Evolutionary conservation across 2,797 vertebrate species (phyloP).

Genomic region (Tauraco hartlaubi): DNA sequence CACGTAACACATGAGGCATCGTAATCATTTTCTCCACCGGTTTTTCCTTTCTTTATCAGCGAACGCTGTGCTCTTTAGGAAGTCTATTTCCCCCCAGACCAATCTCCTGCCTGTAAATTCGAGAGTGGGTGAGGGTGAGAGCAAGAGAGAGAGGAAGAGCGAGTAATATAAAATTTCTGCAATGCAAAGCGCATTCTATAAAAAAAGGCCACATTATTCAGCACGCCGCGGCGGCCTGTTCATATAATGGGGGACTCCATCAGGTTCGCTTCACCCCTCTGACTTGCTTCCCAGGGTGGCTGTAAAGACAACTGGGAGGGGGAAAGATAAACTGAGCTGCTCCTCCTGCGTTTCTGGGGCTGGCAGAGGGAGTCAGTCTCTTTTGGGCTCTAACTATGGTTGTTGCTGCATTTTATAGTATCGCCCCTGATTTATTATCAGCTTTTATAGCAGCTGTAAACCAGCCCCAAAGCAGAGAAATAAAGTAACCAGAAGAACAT

Average conservation of each 20-base stretch:
- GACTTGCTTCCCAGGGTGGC: not conserved
- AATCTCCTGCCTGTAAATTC: conserved; percentile 66
- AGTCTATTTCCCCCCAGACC: conserved; percentile 61
- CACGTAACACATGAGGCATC: not conserved
- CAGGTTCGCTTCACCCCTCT: not conserved
- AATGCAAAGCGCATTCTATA: not conserved
- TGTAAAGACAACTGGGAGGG: not conserved
- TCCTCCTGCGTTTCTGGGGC: not conserved
- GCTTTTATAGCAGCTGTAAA: conserved; percentile 73
- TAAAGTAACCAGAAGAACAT: conserved; percentile 30
- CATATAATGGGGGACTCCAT: not conserved
- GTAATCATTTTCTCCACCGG: not conserved
- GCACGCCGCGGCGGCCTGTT: not conserved
- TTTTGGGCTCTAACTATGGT: not conserved
- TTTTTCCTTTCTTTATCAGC: not conserved
- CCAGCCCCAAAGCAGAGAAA: conserved; percentile 66
- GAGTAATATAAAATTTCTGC: not conserved
- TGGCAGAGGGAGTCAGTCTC: not conserved
- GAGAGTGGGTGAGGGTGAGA: not conserved
- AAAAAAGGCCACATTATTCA: not conserved
- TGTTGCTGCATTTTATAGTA: conserved; percentile 49
- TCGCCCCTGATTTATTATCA: conserved; percentile 57
- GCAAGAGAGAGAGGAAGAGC: not conserved
- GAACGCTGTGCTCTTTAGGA: conserved; percentile 43
- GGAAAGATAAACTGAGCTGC: not conserved